Evolutionary conservation across 2,113 vertebrate genomes (phyloP), one percentile per base, ranked within the genome.

Genomic region (Micronycteris hirsuta): DNA sequence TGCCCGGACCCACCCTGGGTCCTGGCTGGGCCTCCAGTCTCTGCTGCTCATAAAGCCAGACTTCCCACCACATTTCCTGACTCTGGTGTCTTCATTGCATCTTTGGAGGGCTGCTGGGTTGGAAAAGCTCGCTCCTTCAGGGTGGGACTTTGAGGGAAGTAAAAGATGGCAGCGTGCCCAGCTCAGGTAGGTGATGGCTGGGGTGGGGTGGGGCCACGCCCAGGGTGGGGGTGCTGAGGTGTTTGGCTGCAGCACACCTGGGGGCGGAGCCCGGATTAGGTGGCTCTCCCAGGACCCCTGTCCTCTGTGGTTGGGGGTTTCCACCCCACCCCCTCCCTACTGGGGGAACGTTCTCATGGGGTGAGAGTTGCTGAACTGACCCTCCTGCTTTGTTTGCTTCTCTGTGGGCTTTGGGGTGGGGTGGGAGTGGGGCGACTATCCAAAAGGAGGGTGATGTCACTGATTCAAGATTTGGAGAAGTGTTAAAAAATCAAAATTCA

Each of bases 271-370:
- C 0, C 4, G 41, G 28, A 11, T 13, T 0, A 9, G 65, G 61
- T 11, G 1, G 41, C 6, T 33, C 15, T 49, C 3, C n/a, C 14
- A 5, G 6, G 12, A 16, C 26, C 13, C 24, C 14, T 52, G 63
- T 28, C 28, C 22, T 65, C 17, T 19, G 17, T 7, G 52, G 24
- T 14, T 33, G 0, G 22, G 24, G 26, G 7, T 2, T 41, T 15
- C 17, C 73, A 0, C 13, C 2, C 10, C 3, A 1, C 4, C 9
- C 12, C 33, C 2, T 3, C 0, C 36, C 7, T 10, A 20, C 1
- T 2, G 28, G 20, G 6, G 6, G 47, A 3, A 15, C 20, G 24
- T 65, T 17, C 12, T 11, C 20, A 14, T 36, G 17, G 58, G 24
- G 11, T 20, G 38, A 6, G 4, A 17, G 13, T 6, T 9, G 33